These are phyloP conservation scores for Numenius arquata DNA, from an alignment of 2,113 vertebrate genomes.

Conservation along the genomic window DNA sequence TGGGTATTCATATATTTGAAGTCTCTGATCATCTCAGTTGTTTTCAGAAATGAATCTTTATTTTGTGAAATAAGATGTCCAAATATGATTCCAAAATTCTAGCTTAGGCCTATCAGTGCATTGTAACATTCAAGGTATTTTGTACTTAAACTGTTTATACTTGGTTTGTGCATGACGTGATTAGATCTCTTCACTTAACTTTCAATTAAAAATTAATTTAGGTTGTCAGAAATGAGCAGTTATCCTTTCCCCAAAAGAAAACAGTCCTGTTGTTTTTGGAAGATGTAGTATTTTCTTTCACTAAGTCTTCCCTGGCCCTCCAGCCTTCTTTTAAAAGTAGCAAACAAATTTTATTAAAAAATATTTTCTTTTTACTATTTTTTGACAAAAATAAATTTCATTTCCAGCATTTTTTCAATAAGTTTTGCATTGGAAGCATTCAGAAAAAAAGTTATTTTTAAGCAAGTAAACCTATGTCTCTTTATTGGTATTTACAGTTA, in stretches of 20 bases:
- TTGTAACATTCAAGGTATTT: neutral
- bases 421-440: neutral
- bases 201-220: neutral
- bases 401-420: neutral
- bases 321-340: neutral
- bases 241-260: neutral
- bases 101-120: neutral
- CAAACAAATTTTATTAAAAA: neutral
- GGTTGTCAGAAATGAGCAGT: neutral
- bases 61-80: neutral
- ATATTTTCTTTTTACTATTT: fast-evolving
- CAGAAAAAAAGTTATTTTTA: neutral
- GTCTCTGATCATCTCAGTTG: neutral
- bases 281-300: neutral
- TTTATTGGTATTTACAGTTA: neutral
- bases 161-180: neutral
- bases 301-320: neutral
- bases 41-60: neutral
- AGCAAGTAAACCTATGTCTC: neutral
- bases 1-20: neutral
- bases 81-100: neutral
- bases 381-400: neutral
- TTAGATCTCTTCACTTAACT: neutral
- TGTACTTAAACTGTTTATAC: neutral
- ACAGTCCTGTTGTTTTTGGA: neutral